A percentile compares a stretch with the other conserved stretches of the same genome.
phyloP scores from a whole-genome alignment of 2,888 invertebrate genomes.

The Clusia tigrina region DNA sequence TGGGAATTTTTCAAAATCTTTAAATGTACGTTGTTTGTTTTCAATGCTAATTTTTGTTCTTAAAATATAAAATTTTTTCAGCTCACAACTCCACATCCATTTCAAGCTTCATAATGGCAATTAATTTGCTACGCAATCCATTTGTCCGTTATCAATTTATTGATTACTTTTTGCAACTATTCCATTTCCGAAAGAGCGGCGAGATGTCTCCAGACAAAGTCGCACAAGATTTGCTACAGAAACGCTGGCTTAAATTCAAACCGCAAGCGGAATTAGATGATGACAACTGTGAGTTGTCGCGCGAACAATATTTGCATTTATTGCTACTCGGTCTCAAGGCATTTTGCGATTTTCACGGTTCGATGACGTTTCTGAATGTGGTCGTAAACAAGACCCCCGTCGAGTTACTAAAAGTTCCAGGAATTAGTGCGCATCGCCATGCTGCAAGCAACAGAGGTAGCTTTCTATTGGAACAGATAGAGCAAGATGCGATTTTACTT shows the following conservation, averaged over 20 bases:
- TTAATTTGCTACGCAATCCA: constrained; percentile 48
- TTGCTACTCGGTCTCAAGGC: constrained; percentile 50
- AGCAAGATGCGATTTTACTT: constrained; percentile 33
- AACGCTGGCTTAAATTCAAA: constrained; percentile 53
- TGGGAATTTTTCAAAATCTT: constrained; percentile 53
- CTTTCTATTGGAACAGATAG: constrained; percentile 41
- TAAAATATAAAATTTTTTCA: constrained; percentile 12
- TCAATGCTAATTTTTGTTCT: not conserved
- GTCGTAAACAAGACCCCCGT: constrained; percentile 38
- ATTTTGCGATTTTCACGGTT: constrained; percentile 53
- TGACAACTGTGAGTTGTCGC: constrained; percentile 37
- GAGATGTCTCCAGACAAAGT: constrained; percentile 53
- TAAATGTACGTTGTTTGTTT: constrained; percentile 39
- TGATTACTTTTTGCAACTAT: constrained; percentile 53
- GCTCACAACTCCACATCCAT: constrained; percentile 44
- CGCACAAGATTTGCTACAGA: constrained; percentile 48
- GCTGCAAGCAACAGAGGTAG: constrained; percentile 32
- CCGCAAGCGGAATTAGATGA: constrained; percentile 36
- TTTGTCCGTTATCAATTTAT: constrained; percentile 56
- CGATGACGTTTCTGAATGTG: constrained; percentile 46
- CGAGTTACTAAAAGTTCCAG: no score
- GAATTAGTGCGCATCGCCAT: constrained; percentile 40
- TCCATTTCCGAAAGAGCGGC: constrained; percentile 43
- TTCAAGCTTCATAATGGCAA: constrained; percentile 47
- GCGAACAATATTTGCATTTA: constrained; percentile 53